Conservation (phyloP, 2,888 invertebrate genomes). For the Lasius fuliginosus region DNA sequence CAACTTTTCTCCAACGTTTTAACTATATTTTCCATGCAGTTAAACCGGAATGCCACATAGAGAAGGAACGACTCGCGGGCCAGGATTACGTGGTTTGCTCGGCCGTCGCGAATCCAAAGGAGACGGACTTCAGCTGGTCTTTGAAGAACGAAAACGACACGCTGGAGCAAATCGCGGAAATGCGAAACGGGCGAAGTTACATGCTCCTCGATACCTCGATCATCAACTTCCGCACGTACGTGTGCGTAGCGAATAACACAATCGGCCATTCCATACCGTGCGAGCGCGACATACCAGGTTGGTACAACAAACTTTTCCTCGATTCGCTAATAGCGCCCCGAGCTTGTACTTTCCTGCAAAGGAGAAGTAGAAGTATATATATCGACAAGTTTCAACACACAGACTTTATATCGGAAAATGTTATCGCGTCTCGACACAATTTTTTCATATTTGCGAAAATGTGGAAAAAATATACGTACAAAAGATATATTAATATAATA, state of each 20-base stretch:
- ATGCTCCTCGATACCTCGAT: slow-evolving; percentile 89
- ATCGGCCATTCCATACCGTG: slow-evolving; percentile 90
- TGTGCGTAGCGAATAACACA: slow-evolving; percentile 94
- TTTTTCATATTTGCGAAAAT: neutral
- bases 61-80: slow-evolving; percentile 91
- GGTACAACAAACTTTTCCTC: slow-evolving; percentile 67
- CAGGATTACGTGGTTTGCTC: slow-evolving; percentile 93
- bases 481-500: neutral
- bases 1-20: neutral
- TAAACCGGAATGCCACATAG: slow-evolving; percentile 94
- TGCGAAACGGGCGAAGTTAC: slow-evolving; percentile 88
- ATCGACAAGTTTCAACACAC: neutral
- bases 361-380: neutral
- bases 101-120: slow-evolving; percentile 93
- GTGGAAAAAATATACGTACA: neutral
- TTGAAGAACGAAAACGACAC: slow-evolving; percentile 95
- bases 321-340: neutral
- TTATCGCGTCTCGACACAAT: neutral
- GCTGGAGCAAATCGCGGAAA: slow-evolving; percentile 88
- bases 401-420: slow-evolving; percentile 15
- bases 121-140: slow-evolving; percentile 94
- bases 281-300: slow-evolving; percentile 87
- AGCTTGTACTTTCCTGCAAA: neutral
- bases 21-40: slow-evolving; percentile 87
- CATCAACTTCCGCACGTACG: slow-evolving; percentile 92